Base-by-base conservation (phyloP, 2,113 vertebrate species). In the Panurus biarmicus region DNA sequence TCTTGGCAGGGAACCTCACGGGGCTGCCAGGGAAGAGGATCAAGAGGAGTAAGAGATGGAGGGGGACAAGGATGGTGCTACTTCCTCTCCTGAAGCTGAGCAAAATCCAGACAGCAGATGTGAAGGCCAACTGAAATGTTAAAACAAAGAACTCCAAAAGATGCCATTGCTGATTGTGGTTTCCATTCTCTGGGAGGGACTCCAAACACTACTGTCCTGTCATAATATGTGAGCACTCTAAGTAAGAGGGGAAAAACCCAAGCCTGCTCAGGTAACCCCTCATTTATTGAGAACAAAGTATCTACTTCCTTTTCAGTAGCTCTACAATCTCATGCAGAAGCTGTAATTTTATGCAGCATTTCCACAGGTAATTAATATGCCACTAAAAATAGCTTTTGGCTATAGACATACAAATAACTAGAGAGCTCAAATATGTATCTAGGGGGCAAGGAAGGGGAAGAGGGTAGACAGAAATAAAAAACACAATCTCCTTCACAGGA, bases 1-100 rank as follows among this genome's bases (percentile, higher is more conserved):
- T 85, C 53, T 78, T 90, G n/a, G 60, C 77, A 85, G 51, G 96
- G 83, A 95, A 94, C 56, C 61, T 89, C 95, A 95, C 89, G 69
- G 48, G 48, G 29, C 26, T 95, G 65, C 35, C 79, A 82, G 70
- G 36, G 73, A 85, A 94, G 74, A 89, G 21, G 60, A 90, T 42
- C 38, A 74, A 61, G 77, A 73, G 7, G 11, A 94, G 14, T 5
- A 85, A 72, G 25, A 65, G 71, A 78, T 28, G 26, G 25, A 86
- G 44, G 19, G 85, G 33, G 25, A 79, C 47, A 82, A 25, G 10
- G 66, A 72, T 38, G 85, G 48, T 54, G 40, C 40, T 61, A 57
- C 42, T 54, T 62, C 64, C 47, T 40, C 57, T 65, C 54, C 23
- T 80, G 66, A 95, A 77, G 65, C 19, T 50, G n/a, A 89, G 58